These are phyloP conservation scores for Euphydryas editha DNA, from an alignment of 2,888 invertebrate species.

Conservation along the genomic window DNA sequence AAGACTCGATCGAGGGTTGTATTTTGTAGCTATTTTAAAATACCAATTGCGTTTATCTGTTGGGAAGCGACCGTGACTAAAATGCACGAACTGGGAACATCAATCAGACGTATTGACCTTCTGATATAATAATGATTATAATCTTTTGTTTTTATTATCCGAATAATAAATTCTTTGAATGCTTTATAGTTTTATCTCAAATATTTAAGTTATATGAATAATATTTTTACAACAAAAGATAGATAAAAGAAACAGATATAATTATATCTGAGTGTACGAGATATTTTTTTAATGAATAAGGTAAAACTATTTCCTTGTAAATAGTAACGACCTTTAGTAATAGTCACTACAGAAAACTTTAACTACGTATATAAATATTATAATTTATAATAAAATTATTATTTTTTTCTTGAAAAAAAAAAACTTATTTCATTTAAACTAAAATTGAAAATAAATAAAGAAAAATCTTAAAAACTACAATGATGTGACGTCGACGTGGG, in stretches of 20 bases:
- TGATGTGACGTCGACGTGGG: constrained; percentile 48
- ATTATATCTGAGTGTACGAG: not conserved
- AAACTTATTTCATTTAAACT: no score
- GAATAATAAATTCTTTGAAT: not conserved
- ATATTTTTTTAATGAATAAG: constrained; percentile 1
- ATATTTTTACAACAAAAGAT: not conserved
- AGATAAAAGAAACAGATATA: not conserved
- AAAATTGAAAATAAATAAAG: no score
- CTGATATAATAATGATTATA: constrained; percentile 27
- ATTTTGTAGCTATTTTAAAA: constrained; percentile 42
- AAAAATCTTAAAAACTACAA: no score
- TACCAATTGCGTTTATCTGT: constrained; percentile 43
- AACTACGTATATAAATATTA: not conserved
- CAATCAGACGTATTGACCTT: constrained; percentile 53
- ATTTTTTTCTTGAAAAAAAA: no score
- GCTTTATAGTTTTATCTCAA: not conserved
- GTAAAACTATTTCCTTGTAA: constrained; percentile 3
- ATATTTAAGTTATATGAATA: constrained; percentile 1
- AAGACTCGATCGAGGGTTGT: constrained; percentile 32
- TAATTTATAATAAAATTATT: no score
- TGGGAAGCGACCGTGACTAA: constrained; percentile 46
- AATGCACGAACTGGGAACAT: constrained; percentile 45
- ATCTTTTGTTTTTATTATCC: not conserved
- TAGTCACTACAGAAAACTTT: not conserved
- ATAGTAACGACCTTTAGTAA: not conserved